Evolutionary conservation across 2,113 vertebrate genomes (phyloP).

Genomic region (Saguinus imperator): DNA sequence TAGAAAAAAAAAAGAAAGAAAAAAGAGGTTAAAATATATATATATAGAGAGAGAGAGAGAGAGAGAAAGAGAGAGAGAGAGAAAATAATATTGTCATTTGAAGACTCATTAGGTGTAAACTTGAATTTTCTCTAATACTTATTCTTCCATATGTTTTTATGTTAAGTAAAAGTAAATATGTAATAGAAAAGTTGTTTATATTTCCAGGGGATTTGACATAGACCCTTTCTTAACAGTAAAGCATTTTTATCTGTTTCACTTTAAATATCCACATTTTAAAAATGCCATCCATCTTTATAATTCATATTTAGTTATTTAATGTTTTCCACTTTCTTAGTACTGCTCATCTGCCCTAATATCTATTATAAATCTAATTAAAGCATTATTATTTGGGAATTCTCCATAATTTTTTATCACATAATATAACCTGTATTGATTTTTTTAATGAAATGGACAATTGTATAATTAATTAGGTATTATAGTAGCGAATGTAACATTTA

Average conservation of each 20-base stretch:
- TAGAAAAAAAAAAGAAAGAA: too few relatives aligned
- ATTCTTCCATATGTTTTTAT: not conserved
- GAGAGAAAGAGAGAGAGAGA: too few relatives aligned
- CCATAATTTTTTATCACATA: not conserved
- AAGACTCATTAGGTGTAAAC: not conserved
- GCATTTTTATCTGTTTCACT: not conserved
- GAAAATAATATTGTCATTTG: not conserved
- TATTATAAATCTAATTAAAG: conserved; percentile 18
- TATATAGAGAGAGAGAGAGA: too few relatives aligned
- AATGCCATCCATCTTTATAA: not conserved
- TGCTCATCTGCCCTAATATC: not conserved
- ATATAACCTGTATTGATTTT: not conserved
- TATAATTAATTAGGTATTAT: not conserved
- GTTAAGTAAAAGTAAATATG: conserved; percentile 23
- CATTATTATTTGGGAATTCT: not conserved
- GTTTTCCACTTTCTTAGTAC: conserved; percentile 25
- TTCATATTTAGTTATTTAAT: conserved; percentile 3
- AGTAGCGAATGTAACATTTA: not conserved
- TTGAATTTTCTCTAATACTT: not conserved
- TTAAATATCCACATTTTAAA: conserved; percentile 1
- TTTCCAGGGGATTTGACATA: conserved; percentile 6
- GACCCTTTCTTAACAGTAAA: conserved; percentile 46
- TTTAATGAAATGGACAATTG: not conserved
- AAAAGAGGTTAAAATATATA: too few relatives aligned
- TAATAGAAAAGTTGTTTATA: not conserved